A percentile compares a stretch with the other conserved stretches of the same genome.
These are phyloP conservation scores for Pseudococcus viburni DNA, from an alignment of 2,888 invertebrate genomes.

Conservation along the genomic window DNA sequence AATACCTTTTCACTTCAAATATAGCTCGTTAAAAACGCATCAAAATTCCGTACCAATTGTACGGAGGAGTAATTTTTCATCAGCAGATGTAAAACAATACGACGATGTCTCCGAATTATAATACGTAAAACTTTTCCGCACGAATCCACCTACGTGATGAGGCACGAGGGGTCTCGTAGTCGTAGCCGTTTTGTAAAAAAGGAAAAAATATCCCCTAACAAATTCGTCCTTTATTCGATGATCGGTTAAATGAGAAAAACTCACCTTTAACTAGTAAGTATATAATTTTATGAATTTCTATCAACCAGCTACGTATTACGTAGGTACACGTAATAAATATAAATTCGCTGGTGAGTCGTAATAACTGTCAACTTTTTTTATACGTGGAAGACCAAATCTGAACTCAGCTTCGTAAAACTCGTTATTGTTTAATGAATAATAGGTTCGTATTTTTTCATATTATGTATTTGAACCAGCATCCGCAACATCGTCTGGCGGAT, in stretches of 20 bases:
- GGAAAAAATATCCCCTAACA: background rate
- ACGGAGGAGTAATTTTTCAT: constrained; percentile 42
- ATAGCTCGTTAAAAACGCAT: constrained; percentile 52
- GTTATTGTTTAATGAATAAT: constrained; percentile 45
- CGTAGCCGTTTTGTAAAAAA: too few species aligned
- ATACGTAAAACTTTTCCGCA: background rate
- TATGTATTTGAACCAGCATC: background rate
- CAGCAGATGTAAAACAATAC: constrained; percentile 33
- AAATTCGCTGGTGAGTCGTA: background rate
- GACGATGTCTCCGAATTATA: background rate
- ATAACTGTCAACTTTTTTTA: constrained; percentile 38
- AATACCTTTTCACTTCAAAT: constrained; percentile 33
- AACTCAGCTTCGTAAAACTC: background rate
- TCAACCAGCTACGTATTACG: background rate
- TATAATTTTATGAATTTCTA: background rate
- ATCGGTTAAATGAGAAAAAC: constrained; percentile 16
- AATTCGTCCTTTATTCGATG: constrained; percentile 11
- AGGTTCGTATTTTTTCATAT: constrained; percentile 22
- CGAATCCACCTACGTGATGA: constrained; percentile 5
- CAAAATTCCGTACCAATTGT: constrained; percentile 48
- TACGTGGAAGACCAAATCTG: background rate
- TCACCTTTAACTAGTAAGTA: background rate
- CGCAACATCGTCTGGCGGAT: background rate
- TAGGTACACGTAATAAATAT: constrained; percentile 8
- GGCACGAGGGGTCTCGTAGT: too few species aligned